Evolutionary conservation across 2,888 invertebrate genomes (phyloP).

Genomic region (Amblyjoppa fuscipennis): DNA sequence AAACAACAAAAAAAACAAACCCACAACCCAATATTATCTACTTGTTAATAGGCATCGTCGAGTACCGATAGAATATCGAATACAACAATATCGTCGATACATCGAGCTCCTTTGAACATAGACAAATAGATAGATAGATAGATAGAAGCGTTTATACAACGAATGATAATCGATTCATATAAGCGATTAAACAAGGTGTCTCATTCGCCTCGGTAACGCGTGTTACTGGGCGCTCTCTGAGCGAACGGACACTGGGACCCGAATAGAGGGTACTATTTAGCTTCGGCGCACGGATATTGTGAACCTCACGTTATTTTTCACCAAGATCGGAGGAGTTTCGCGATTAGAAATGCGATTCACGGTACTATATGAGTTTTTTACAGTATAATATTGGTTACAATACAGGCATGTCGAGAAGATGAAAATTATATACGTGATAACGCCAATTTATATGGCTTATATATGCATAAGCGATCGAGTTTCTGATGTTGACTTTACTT

Average conservation of each 20-base stretch:
- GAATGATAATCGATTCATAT: background rate
- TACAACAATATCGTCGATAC: background rate
- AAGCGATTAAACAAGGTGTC: background rate
- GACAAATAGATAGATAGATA: background rate
- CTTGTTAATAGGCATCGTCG: background rate
- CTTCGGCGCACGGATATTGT: slow-evolving; percentile 58
- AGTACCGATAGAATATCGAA: background rate
- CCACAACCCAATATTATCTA: background rate
- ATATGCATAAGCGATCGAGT: no score
- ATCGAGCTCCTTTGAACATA: background rate
- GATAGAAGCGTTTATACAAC: background rate
- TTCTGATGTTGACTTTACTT: no score
- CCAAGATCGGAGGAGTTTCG: slow-evolving; percentile 20
- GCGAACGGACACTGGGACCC: background rate
- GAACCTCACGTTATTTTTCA: background rate
- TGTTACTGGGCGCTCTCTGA: slow-evolving; percentile 51
- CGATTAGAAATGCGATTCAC: background rate
- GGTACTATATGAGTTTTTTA: background rate
- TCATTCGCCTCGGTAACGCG: background rate
- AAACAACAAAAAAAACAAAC: slow-evolving; percentile 14
- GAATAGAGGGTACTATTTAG: slow-evolving; percentile 1
- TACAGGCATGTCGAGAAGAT: no score
- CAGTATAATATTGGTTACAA: background rate
- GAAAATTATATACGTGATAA: no score
- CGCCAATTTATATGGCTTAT: no score